Conservation (phyloP, 1,140 invertebrate species). For the Pachypeltis micranthus region DNA sequence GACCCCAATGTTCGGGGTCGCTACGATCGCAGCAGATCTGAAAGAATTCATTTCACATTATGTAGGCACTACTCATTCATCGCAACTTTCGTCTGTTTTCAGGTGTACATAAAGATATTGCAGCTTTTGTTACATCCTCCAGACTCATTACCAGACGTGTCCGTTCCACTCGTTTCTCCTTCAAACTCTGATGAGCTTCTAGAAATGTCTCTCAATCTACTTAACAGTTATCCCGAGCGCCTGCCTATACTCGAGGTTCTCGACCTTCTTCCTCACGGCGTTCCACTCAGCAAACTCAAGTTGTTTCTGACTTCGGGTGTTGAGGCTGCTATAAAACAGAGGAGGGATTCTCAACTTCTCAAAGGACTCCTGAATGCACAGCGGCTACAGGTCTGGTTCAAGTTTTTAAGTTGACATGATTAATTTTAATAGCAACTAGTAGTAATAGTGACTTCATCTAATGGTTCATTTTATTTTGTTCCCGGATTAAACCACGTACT, state of each 20-base stretch:
- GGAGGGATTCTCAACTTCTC: constrained; percentile 59
- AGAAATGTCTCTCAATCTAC: constrained; percentile 59
- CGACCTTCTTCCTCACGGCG: constrained; percentile 58
- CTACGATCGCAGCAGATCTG: too few relatives aligned
- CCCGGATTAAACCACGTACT: background rate
- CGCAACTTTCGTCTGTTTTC: too few relatives aligned
- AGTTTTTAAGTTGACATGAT: background rate
- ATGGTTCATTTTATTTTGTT: background rate
- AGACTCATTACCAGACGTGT: constrained; percentile 37
- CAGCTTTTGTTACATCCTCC: constrained; percentile 45
- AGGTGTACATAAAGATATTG: constrained; percentile 46
- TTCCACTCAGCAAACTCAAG: constrained; percentile 57
- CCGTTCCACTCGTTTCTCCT: constrained; percentile 36
- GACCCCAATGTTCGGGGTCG: too few relatives aligned
- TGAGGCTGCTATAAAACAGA: constrained; percentile 56
- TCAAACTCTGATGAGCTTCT: constrained; percentile 49
- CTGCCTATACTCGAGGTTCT: constrained; percentile 44
- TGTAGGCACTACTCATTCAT: too few relatives aligned
- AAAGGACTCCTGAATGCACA: constrained; percentile 74
- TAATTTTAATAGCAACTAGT: background rate
- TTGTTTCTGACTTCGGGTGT: constrained; percentile 66
- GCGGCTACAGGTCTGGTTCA: constrained; percentile 48
- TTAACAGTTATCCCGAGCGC: constrained; percentile 69
- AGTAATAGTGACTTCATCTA: background rate
- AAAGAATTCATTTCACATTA: too few relatives aligned